Conservation (phyloP, 2,888 invertebrate species). For the Ctenicera cuprea region DNA sequence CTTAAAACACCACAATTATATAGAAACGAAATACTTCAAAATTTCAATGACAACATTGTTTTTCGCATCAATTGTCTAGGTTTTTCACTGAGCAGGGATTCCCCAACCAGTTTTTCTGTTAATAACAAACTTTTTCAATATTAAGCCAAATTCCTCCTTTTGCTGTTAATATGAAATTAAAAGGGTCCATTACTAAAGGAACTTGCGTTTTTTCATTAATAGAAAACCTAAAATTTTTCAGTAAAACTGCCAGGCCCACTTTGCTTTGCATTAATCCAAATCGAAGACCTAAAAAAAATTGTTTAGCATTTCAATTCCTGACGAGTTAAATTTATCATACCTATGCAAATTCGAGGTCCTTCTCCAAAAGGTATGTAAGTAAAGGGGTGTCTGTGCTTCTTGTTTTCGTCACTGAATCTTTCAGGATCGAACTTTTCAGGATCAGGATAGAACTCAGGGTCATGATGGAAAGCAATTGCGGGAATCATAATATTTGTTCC, state of each 20-base stretch:
- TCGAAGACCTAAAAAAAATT: slow-evolving; percentile 53
- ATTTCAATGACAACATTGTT: no score
- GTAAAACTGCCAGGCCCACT: slow-evolving; percentile 51
- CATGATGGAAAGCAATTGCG: slow-evolving; percentile 57
- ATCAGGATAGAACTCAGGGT: slow-evolving; percentile 58
- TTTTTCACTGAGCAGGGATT: no score
- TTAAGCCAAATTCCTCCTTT: slow-evolving; percentile 54
- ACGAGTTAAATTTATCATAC: slow-evolving; percentile 67
- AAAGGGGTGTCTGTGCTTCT: slow-evolving; percentile 31
- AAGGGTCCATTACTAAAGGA: slow-evolving; percentile 54
- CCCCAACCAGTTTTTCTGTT: neutral
- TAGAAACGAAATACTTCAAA: no score
- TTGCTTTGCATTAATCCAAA: slow-evolving; percentile 58
- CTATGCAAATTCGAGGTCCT: slow-evolving; percentile 65
- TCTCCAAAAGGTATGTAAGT: slow-evolving; percentile 65
- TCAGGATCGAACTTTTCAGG: slow-evolving; percentile 79
- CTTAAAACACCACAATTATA: no score
- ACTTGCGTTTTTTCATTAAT: slow-evolving; percentile 53
- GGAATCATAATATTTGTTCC: slow-evolving; percentile 63
- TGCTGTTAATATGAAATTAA: slow-evolving; percentile 47
- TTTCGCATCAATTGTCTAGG: no score
- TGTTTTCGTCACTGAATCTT: slow-evolving; percentile 70
- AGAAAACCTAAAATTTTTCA: slow-evolving; percentile 53
- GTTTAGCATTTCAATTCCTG: slow-evolving; percentile 71
- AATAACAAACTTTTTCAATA: slow-evolving; percentile 36